These are phyloP conservation scores for Conistra vaccinii DNA, from an alignment of 2,888 invertebrate genomes.

Conservation along the genomic window DNA sequence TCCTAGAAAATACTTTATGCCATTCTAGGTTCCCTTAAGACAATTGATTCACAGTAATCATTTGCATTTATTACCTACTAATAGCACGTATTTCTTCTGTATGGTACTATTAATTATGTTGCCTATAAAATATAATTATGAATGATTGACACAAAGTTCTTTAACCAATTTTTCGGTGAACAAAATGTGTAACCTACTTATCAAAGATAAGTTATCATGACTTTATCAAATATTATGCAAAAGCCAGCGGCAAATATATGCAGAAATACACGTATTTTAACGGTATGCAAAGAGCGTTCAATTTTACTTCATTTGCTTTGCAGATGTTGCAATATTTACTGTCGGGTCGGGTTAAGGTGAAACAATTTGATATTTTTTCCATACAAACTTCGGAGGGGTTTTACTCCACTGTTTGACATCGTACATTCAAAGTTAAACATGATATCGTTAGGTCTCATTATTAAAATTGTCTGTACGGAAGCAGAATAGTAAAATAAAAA, in stretches of 20 bases:
- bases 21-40: not conserved
- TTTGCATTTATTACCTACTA: not conserved
- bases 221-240: conserved; percentile 60
- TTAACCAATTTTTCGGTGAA: conserved; percentile 32
- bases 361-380: too few relatives aligned
- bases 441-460: too few relatives aligned
- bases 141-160: not conserved
- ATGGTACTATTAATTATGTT: not conserved
- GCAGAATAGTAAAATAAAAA: too few relatives aligned
- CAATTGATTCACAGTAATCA: not conserved
- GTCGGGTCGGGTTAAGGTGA: conserved; percentile 12
- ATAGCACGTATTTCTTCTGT: not conserved
- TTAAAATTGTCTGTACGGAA: too few relatives aligned
- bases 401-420: too few relatives aligned
- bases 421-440: too few relatives aligned
- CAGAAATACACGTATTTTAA: conserved; percentile 46
- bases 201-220: conserved; percentile 57
- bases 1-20: conserved; percentile 5
- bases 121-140: not conserved
- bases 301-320: conserved; percentile 50
- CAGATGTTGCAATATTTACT: conserved; percentile 50
- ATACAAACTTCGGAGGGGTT: too few relatives aligned
- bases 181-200: conserved; percentile 55
- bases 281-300: conserved; percentile 31
- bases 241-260: conserved; percentile 48